These are phyloP conservation scores for Pelmatolapia mariae DNA, from an alignment of 2,113 vertebrate genomes.

Conservation along the genomic window DNA sequence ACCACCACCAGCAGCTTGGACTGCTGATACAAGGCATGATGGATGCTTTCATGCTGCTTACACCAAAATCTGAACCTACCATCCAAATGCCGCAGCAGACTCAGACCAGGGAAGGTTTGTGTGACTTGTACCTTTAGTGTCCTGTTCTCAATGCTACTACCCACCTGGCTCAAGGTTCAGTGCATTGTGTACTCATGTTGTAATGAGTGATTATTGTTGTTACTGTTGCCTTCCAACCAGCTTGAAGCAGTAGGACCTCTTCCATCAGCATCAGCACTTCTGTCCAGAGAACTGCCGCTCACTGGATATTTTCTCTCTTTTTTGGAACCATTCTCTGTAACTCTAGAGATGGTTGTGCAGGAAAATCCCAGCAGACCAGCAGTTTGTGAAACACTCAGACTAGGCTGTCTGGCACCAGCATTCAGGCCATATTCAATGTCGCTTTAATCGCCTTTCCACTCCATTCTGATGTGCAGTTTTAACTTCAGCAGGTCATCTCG, in stretches of 20 bases:
- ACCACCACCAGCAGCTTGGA: rapidly evolving
- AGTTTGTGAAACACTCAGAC: not conserved
- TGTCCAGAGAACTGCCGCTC: not conserved
- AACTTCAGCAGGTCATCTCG: not conserved
- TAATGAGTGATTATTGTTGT: not conserved
- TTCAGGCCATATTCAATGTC: not conserved
- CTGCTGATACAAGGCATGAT: not conserved
- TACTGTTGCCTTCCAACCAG: not conserved
- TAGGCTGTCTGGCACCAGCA: not conserved
- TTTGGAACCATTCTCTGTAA: not conserved
- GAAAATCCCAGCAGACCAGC: not conserved
- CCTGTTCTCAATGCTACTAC: not conserved
- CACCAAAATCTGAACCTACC: not conserved
- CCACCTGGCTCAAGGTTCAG: not conserved
- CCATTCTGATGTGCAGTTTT: not conserved
- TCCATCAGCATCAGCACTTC: not conserved
- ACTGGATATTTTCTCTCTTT: not conserved
- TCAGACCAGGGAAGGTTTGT: not conserved
- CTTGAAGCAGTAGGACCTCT: not conserved
- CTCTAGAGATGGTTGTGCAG: not conserved
- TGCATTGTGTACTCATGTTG: not conserved
- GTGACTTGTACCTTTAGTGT: not conserved
- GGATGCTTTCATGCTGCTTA: not conserved
- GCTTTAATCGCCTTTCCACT: not conserved
- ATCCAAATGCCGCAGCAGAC: not conserved